Conservation (phyloP, 2,797 vertebrate species). For the Potorous gilbertii region DNA sequence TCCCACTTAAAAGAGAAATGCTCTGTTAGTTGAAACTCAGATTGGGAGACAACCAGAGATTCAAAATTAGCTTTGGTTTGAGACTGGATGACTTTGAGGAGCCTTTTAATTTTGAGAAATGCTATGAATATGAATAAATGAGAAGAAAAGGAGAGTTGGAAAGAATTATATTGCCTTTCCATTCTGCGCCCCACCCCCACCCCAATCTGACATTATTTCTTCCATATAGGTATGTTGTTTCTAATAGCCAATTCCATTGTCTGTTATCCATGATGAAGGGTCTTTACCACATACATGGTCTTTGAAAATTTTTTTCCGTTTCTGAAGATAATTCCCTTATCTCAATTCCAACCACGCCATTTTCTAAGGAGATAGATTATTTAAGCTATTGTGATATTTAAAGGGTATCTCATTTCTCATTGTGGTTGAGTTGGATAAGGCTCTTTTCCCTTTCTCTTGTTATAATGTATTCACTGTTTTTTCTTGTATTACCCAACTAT, state of each 20-base stretch:
- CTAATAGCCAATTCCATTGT: background rate
- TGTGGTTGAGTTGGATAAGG: background rate
- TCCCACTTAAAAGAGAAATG: background rate
- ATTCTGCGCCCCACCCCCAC: background rate
- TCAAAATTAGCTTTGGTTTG: background rate
- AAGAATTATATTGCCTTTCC: background rate
- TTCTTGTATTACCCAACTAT: conserved; percentile 39
- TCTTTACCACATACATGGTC: conserved; percentile 55
- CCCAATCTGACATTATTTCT: conserved; percentile 11
- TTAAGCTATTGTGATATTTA: conserved; percentile 53
- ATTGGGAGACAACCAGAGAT: background rate
- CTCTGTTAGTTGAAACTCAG: background rate
- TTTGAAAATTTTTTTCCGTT: conserved; percentile 16
- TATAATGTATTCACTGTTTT: conserved; percentile 17
- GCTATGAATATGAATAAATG: background rate
- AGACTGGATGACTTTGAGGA: conserved; percentile 7
- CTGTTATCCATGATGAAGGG: conserved; percentile 36
- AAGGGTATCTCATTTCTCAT: conserved; percentile 9
- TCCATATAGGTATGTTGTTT: background rate
- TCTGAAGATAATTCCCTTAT: conserved; percentile 54
- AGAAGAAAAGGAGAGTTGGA: conserved; percentile 5
- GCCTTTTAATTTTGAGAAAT: background rate
- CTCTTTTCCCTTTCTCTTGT: conserved; percentile 11
- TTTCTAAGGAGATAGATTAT: conserved; percentile 55
- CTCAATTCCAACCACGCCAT: conserved; percentile 58